phyloP scores from a whole-genome alignment of 2,797 vertebrate species.

The Acrossocheilus wenchowensis region DNA sequence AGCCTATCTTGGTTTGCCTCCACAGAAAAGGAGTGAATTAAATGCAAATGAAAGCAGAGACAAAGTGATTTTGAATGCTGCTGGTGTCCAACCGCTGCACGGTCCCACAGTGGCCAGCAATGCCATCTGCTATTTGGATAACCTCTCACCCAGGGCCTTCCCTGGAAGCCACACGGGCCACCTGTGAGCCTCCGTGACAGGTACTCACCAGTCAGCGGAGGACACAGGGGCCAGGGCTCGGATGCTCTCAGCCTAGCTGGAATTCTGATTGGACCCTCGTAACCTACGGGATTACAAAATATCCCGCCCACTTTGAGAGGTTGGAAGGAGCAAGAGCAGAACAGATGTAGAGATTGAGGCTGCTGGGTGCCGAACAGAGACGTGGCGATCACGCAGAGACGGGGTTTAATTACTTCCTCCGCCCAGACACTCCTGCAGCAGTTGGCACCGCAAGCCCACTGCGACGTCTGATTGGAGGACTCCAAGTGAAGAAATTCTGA shows the following conservation, averaged over 20 bases:
- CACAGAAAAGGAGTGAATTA: background rate
- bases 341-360: slow-evolving; percentile 51
- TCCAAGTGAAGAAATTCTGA: background rate
- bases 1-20: background rate
- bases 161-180: slow-evolving; percentile 63
- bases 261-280: background rate
- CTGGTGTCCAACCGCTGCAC: slow-evolving; percentile 59
- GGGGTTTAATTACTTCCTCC: slow-evolving; percentile 53
- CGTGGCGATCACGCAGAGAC: slow-evolving; percentile 34
- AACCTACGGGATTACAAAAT: slow-evolving; percentile 29
- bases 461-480: slow-evolving; percentile 33
- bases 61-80: slow-evolving; percentile 40
- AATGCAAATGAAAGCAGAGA: slow-evolving; percentile 10
- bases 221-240: background rate
- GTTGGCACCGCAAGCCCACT: slow-evolving; percentile 45
- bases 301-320: slow-evolving; percentile 31
- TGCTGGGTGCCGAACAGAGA: slow-evolving; percentile 41
- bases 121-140: slow-evolving; percentile 79
- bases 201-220: slow-evolving; percentile 33
- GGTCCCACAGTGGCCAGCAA: slow-evolving; percentile 66
- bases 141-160: slow-evolving; percentile 69
- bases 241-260: slow-evolving; percentile 39
- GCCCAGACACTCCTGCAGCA: slow-evolving; percentile 44
- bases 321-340: slow-evolving; percentile 30
- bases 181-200: slow-evolving; percentile 56